Conservation (phyloP, 1,140 invertebrate genomes). For the Bathynomus jamesi region DNA sequence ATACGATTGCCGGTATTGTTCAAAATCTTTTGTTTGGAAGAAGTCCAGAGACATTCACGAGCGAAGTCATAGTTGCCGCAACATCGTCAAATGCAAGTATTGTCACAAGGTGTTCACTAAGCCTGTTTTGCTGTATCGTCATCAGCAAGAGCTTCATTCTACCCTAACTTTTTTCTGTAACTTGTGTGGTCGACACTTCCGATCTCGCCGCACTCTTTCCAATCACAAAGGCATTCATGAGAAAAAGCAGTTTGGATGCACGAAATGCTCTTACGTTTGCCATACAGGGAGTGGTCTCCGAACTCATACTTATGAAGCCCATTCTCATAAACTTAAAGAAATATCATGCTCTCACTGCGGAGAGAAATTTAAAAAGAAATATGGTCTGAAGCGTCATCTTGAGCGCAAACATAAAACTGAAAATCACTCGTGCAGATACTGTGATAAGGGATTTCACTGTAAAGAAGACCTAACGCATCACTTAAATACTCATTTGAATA, state of each 20-base stretch:
- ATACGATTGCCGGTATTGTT: background rate
- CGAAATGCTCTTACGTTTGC: background rate
- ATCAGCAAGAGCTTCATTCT: background rate
- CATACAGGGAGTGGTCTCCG: background rate
- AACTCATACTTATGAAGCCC: background rate
- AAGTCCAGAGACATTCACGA: background rate
- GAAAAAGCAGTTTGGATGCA: background rate
- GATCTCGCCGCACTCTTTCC: background rate
- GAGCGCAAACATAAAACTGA: background rate
- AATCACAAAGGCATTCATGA: background rate
- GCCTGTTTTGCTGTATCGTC: background rate
- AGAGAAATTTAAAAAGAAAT: background rate
- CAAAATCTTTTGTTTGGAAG: background rate
- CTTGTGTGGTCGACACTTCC: background rate
- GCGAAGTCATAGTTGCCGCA: background rate
- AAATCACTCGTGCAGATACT: background rate
- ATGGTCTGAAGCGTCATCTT: background rate
- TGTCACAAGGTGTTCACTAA: background rate
- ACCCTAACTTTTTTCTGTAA: background rate
- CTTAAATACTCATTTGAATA: background rate
- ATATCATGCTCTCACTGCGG: background rate
- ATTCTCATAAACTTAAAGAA: background rate
- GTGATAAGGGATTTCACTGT: background rate
- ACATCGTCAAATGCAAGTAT: background rate
- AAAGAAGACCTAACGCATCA: background rate